These are phyloP conservation scores for Abrostola tripartita DNA, from an alignment of 2,888 invertebrate species.

Conservation along the genomic window DNA sequence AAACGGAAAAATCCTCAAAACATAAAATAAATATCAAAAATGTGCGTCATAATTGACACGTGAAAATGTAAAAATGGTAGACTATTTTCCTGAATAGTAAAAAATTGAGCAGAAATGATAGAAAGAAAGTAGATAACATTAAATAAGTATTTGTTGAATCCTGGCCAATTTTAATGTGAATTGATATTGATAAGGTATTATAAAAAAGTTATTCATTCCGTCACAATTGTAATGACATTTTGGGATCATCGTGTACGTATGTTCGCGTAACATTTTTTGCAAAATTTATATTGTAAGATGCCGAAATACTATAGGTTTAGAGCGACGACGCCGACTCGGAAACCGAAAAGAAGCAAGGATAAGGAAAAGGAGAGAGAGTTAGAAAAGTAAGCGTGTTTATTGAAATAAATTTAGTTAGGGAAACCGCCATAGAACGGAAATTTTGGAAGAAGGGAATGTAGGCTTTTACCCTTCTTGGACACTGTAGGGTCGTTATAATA, in stretches of 20 bases:
- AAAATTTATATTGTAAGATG: conserved; percentile 79
- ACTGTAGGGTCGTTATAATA: too few relatives aligned
- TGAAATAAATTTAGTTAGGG: neutral
- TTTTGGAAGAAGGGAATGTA: neutral
- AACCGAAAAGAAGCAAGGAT: conserved; percentile 69
- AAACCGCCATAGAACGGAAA: neutral
- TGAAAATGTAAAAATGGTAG: conserved; percentile 14
- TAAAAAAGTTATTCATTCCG: conserved; percentile 16
- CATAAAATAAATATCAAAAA: conserved; percentile 16
- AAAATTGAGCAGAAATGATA: conserved; percentile 1
- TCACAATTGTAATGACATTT: conserved; percentile 62
- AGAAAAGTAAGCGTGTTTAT: conserved; percentile 61
- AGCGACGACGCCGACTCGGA: conserved; percentile 76
- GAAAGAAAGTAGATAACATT: neutral
- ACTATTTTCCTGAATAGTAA: neutral
- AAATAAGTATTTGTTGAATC: neutral
- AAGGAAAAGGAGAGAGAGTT: conserved; percentile 70
- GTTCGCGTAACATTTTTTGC: conserved; percentile 64
- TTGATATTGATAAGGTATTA: neutral
- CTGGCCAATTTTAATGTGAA: conserved; percentile 18
- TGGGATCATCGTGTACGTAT: conserved; percentile 49
- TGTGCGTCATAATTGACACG: conserved; percentile 9
- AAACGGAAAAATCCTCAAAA: conserved; percentile 1
- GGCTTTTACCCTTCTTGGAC: too few relatives aligned
- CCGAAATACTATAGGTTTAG: conserved; percentile 84